Evolutionary conservation across 2,888 invertebrate species (phyloP).

Genomic region (Thelaira solivaga): DNA sequence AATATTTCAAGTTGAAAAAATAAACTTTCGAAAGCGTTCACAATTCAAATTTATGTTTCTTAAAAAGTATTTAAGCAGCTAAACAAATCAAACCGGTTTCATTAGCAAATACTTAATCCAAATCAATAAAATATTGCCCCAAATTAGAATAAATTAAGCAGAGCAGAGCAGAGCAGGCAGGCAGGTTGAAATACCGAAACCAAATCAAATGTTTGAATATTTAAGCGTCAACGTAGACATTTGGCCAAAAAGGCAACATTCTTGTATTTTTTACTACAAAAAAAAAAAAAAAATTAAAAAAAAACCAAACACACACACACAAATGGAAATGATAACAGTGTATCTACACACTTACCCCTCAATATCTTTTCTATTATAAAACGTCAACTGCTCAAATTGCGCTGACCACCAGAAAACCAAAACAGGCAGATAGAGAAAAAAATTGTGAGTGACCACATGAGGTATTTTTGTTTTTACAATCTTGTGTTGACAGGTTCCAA

Average conservation of each 20-base stretch:
- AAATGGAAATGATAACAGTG: no score
- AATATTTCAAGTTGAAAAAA: neutral
- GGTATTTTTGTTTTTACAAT: neutral
- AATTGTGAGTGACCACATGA: slow-evolving; percentile 19
- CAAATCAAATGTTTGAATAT: slow-evolving; percentile 20
- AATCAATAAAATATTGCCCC: slow-evolving; percentile 14
- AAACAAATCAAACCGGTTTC: slow-evolving; percentile 42
- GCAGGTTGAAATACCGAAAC: slow-evolving; percentile 1
- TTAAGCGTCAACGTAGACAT: neutral
- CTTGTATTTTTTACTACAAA: slow-evolving; percentile 1
- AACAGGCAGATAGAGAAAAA: neutral
- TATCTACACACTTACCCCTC: slow-evolving; percentile 16
- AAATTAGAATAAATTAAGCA: slow-evolving; percentile 56
- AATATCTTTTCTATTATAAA: slow-evolving; percentile 29
- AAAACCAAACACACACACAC: no score
- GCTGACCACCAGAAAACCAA: slow-evolving; percentile 28
- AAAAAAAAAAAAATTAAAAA: slow-evolving; percentile 38
- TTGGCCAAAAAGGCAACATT: slow-evolving; percentile 30
- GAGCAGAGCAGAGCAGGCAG: no score
- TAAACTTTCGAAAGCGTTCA: neutral
- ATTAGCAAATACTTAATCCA: slow-evolving; percentile 18
- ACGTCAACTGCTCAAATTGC: slow-evolving; percentile 20
- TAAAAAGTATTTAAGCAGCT: slow-evolving; percentile 19
- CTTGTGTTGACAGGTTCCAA: slow-evolving; percentile 16
- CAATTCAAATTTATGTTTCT: slow-evolving; percentile 7